phyloP scores from a whole-genome alignment of 2,113 vertebrate species.

The Vicugna pacos region DNA sequence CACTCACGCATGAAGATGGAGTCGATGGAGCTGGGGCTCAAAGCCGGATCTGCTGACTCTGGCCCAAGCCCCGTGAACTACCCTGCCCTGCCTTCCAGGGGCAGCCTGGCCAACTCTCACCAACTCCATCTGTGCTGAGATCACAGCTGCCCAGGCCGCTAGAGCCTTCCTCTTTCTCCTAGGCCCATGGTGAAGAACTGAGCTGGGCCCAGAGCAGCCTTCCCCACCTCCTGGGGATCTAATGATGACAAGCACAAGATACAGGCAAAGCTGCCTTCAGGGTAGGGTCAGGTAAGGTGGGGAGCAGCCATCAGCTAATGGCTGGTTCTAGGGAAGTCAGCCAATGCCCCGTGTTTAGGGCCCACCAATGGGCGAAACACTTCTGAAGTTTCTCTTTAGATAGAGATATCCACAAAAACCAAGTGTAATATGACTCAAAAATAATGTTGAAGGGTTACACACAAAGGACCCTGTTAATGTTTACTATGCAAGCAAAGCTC shows the following conservation, averaged over 20 bases:
- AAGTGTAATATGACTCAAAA: neutral
- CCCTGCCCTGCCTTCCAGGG: neutral
- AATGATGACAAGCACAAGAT: neutral
- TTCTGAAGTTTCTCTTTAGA: conserved; percentile 8
- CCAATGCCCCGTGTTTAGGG: neutral
- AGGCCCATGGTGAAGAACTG: neutral
- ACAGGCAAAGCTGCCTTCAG: neutral
- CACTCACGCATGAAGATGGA: neutral
- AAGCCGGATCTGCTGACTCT: neutral
- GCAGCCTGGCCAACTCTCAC: neutral
- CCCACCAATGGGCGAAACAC: neutral
- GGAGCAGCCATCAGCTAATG: neutral
- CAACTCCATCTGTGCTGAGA: neutral
- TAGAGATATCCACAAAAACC: neutral
- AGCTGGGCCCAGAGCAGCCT: neutral
- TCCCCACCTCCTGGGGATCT: neutral
- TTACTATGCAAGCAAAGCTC: neutral
- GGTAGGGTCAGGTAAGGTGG: neutral
- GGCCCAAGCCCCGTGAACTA: fast-evolving
- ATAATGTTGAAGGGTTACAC: neutral
- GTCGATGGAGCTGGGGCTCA: neutral
- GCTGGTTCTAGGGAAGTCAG: neutral
- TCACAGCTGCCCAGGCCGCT: neutral
- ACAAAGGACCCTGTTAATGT: neutral
- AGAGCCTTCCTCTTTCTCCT: neutral